Conservation (phyloP, 2,797 vertebrate genomes). For the Synanceia verrucosa region DNA sequence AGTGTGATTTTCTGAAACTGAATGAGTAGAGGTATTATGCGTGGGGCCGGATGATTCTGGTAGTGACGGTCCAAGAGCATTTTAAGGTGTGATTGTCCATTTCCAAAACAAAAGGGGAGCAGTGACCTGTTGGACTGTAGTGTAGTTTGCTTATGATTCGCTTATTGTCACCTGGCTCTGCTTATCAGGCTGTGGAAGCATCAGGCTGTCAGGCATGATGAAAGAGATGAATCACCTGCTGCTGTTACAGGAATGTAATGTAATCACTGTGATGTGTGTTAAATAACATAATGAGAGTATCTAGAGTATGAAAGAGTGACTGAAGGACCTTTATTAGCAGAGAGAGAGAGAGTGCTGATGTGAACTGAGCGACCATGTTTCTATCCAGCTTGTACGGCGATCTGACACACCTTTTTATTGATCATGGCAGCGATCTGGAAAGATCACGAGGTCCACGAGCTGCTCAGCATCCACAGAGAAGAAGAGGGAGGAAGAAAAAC, state of each 20-base stretch:
- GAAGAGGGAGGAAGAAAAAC: too few relatives aligned
- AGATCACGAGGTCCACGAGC: too few relatives aligned
- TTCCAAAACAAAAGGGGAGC: neutral
- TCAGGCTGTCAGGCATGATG: constrained; percentile 18
- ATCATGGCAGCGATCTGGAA: too few relatives aligned
- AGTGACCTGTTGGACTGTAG: constrained; percentile 6
- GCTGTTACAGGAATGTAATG: neutral
- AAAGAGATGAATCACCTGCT: constrained; percentile 24
- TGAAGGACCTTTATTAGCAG: neutral
- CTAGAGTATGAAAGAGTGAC: neutral
- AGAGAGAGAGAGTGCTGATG: too few relatives aligned
- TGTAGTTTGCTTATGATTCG: constrained; percentile 6
- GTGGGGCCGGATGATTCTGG: neutral
- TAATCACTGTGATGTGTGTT: constrained; percentile 6
- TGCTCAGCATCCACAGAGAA: too few relatives aligned
- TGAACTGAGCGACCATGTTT: too few relatives aligned
- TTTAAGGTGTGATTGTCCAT: neutral
- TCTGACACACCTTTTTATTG: too few relatives aligned
- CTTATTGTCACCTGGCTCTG: constrained; percentile 1
- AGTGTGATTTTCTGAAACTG: too few relatives aligned
- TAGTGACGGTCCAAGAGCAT: neutral
- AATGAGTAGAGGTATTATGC: too few relatives aligned
- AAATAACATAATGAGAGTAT: neutral
- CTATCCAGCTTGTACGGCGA: too few relatives aligned
- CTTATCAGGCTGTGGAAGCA: constrained; percentile 19